Conservation (phyloP, 2,888 invertebrate species). For the Pammene aurita region DNA sequence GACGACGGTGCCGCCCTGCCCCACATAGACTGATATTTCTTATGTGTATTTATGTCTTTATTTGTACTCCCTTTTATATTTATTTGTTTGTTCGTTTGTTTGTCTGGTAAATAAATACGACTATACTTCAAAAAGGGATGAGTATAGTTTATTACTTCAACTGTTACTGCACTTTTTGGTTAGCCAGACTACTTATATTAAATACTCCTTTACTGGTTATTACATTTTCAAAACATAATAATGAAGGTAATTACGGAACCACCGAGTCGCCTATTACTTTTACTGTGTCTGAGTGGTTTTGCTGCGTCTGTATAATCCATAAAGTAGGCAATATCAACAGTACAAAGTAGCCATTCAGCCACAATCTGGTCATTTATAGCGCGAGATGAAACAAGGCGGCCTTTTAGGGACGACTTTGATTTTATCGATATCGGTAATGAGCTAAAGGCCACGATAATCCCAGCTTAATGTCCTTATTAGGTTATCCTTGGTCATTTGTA, state of each 20-base stretch:
- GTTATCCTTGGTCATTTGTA: constrained; percentile 8
- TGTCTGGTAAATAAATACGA: too few relatives aligned
- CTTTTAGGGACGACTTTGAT: constrained; percentile 52
- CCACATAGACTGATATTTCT: too few relatives aligned
- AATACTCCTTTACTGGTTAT: too few relatives aligned
- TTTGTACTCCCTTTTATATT: too few relatives aligned
- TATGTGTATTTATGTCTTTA: too few relatives aligned
- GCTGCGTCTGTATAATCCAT: constrained; percentile 71
- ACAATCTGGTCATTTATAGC: constrained; percentile 79
- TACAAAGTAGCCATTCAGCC: constrained; percentile 78
- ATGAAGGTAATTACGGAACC: not conserved
- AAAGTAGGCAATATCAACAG: constrained; percentile 74
- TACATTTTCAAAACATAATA: not conserved
- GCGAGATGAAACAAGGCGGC: constrained; percentile 76
- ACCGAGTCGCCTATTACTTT: constrained; percentile 40
- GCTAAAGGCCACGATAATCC: constrained; percentile 30
- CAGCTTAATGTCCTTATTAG: constrained; percentile 20
- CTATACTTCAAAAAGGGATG: too few relatives aligned
- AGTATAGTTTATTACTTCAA: too few relatives aligned
- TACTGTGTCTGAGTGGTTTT: constrained; percentile 57
- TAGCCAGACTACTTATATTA: too few relatives aligned
- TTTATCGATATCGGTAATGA: constrained; percentile 56
- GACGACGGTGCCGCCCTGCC: too few relatives aligned
- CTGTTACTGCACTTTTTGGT: too few relatives aligned
- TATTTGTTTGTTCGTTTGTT: too few relatives aligned